A percentile compares a stretch with the other conserved stretches of the same genome.
phyloP scores from a whole-genome alignment of 2,113 vertebrate species.

The Onychorhynchus coronatus region DNA sequence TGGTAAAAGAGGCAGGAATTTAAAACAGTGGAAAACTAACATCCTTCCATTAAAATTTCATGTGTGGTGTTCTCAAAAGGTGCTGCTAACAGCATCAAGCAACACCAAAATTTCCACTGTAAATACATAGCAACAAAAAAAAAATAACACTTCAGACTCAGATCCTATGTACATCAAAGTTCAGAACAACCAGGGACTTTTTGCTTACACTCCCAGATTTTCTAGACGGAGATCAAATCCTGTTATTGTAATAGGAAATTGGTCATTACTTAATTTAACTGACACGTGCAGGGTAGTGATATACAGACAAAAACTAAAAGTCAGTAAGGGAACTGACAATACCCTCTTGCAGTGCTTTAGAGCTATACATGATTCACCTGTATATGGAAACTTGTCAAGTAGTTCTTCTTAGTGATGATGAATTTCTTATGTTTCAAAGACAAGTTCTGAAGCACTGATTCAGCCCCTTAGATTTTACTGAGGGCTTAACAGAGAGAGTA shows the following conservation, averaged over 20 bases:
- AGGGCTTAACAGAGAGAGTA: background rate
- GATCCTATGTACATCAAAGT: background rate
- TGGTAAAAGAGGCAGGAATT: background rate
- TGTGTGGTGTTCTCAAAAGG: background rate
- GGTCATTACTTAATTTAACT: slow-evolving; percentile 28
- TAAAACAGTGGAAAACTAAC: background rate
- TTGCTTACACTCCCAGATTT: background rate
- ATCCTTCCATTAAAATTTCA: background rate
- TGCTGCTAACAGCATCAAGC: background rate
- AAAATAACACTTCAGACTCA: background rate
- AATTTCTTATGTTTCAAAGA: background rate
- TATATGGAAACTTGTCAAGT: background rate
- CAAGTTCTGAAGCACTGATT: background rate
- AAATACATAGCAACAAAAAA: background rate
- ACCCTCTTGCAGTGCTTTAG: background rate
- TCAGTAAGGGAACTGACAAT: background rate
- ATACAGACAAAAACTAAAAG: background rate
- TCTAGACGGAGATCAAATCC: slow-evolving; percentile 5
- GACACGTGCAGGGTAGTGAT: background rate
- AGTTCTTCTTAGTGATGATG: background rate
- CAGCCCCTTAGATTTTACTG: background rate
- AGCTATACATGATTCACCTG: background rate
- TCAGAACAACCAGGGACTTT: background rate
- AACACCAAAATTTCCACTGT: background rate
- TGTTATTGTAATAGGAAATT: slow-evolving; percentile 11